Conservation (phyloP, 2,797 vertebrate genomes). For the Chloroceryle amazona region DNA sequence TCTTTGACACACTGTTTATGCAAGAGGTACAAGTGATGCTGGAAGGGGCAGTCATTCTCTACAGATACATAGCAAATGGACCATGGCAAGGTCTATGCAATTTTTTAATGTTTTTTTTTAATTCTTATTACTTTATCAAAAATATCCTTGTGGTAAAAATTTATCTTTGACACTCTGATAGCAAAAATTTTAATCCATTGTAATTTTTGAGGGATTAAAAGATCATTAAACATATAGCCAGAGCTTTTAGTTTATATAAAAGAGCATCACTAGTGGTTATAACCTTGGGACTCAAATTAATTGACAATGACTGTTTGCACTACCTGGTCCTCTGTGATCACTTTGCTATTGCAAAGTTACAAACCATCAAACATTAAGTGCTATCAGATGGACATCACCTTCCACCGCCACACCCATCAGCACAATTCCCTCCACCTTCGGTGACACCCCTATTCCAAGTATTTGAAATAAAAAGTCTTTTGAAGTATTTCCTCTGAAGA, state of each 20-base stretch:
- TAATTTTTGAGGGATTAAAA: background rate
- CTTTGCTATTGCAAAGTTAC: background rate
- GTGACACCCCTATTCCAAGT: background rate
- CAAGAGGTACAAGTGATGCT: background rate
- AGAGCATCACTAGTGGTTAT: background rate
- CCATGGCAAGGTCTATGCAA: background rate
- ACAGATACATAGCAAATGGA: background rate
- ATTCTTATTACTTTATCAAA: background rate
- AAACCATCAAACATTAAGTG: background rate
- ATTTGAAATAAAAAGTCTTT: background rate
- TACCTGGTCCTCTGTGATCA: background rate
- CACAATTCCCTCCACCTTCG: fast-evolving
- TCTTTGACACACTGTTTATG: background rate
- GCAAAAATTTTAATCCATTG: background rate
- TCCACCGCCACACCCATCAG: background rate
- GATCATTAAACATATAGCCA: background rate
- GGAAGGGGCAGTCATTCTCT: background rate
- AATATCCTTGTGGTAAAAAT: background rate
- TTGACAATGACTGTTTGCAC: background rate
- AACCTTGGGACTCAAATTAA: background rate
- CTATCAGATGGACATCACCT: fast-evolving
- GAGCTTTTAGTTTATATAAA: background rate
- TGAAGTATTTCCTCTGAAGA: background rate
- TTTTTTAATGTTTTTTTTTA: background rate
- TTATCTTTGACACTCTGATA: background rate